Conservation (phyloP, 2,888 invertebrate species). For the Tolmerus cingulatus region DNA sequence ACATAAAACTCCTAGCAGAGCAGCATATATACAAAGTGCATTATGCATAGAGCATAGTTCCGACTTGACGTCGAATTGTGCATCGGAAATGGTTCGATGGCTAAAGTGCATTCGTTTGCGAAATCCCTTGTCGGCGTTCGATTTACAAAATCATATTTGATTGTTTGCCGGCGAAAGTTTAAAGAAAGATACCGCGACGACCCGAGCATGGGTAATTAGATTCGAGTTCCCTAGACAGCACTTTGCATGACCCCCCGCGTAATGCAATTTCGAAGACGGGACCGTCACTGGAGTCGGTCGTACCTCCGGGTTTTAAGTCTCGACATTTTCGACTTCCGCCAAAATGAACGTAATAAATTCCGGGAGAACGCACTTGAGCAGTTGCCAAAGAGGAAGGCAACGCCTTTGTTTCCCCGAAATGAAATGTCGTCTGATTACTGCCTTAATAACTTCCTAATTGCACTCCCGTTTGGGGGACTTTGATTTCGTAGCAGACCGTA, state of each 20-base stretch:
- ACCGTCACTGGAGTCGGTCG: too few relatives aligned
- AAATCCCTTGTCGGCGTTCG: background rate
- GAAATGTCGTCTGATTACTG: conserved; percentile 12
- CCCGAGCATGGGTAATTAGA: background rate
- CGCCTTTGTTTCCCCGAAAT: background rate
- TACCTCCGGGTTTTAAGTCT: background rate
- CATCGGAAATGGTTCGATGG: conserved; percentile 5
- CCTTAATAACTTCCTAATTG: conserved; percentile 22
- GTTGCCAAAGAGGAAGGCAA: background rate
- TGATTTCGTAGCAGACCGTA: background rate
- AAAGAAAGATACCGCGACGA: conserved; percentile 8
- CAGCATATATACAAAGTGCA: background rate
- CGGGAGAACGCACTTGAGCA: background rate
- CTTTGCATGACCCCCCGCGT: background rate
- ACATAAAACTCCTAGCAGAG: background rate
- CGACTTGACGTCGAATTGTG: background rate
- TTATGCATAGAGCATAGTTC: background rate
- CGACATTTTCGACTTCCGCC: background rate
- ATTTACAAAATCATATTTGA: conserved; percentile 19
- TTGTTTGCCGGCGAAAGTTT: conserved; percentile 8
- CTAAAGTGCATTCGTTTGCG: conserved; percentile 18
- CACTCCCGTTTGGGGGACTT: background rate
- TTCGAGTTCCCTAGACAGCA: conserved; percentile 10
- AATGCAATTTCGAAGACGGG: background rate
- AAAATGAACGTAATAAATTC: conserved; percentile 1